Evolutionary conservation across 2,888 invertebrate genomes (phyloP), one percentile per base, ranked within the genome.

Genomic region (Rutpela maculata): DNA sequence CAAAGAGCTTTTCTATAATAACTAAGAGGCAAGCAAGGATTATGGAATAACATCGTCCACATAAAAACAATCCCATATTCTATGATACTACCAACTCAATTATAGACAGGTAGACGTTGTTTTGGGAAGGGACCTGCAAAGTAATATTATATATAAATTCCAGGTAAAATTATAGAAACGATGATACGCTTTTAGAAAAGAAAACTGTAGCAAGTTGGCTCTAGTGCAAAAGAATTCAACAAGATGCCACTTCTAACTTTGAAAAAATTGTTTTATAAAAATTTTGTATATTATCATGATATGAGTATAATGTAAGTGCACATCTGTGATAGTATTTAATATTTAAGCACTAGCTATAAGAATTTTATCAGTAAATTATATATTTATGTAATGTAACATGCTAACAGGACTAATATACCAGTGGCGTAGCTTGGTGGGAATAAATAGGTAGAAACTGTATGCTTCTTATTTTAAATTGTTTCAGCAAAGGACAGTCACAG

Each of bases 281-380:
- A 35, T 35, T 26, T 26, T 26, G 7, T 35, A 6, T 35, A 35
- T 35, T 7, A 35, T 35, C 4, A 35, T 35, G 31, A 9, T 35
- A 35, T 35, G 9, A 35, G 7, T 38, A 17, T 65, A 12, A 10
- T 17, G 18, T 35, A 5, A n/a, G 6, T 19, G 50, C 22, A 19
- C 50, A 22, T 50, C 50, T 67, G 50, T 67, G 15, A 12, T 55
- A 18, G 22, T 66, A 60, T n/a, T n/a, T 19, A n/a, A 55, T 55
- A 26, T 26, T 22, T 50, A 17, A 15, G 26, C 26, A 67, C 22
- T 56, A 56, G 26, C 62, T 55, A 17, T 19, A 22, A 67, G 18
- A 68, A 68, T 68, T 68, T 68, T 68, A 68, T 68, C 67, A 55
- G 55, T 68, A 67, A 67, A 50, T 67, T 67, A 55, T 62, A 11